A percentile compares a stretch with the other conserved stretches of the same genome.
phyloP scores from a whole-genome alignment of 2,797 vertebrate genomes.

The Gorsachius magnificus region DNA sequence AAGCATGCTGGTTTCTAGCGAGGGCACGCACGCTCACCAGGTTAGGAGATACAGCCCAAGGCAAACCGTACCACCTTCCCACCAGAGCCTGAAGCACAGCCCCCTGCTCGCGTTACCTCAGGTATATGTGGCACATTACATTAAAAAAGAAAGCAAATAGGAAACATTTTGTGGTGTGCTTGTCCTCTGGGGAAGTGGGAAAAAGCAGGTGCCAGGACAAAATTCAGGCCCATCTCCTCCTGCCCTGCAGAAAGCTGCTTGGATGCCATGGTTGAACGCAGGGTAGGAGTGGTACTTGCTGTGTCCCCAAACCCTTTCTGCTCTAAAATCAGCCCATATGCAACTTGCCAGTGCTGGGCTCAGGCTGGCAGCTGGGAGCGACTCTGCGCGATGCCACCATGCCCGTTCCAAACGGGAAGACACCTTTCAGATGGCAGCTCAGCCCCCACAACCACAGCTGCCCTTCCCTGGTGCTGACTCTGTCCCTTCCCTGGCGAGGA shows the following conservation, averaged over 20 bases:
- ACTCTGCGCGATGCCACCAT: background rate
- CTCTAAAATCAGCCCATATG: fast-evolving
- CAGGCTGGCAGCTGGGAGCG: background rate
- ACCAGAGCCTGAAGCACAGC: fast-evolving
- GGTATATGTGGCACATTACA: fast-evolving
- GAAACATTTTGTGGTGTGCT: fast-evolving
- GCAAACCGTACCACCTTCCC: background rate
- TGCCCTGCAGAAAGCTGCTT: background rate
- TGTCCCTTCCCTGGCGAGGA: background rate
- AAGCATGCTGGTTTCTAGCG: background rate
- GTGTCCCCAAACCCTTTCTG: fast-evolving
- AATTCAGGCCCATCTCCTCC: background rate
- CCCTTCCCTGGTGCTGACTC: background rate
- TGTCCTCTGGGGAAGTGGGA: background rate
- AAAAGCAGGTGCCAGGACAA: background rate
- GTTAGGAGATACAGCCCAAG: background rate
- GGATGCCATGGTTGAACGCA: background rate
- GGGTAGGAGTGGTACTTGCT: background rate
- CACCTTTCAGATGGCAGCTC: background rate
- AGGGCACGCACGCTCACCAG: fast-evolving
- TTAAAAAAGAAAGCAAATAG: background rate
- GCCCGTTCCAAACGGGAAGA: fast-evolving
- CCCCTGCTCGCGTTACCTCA: background rate
- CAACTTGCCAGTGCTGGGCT: background rate
- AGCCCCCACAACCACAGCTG: fast-evolving